phyloP scores from a whole-genome alignment of 2,113 vertebrate species.

The Gymnorhina tibicen region DNA sequence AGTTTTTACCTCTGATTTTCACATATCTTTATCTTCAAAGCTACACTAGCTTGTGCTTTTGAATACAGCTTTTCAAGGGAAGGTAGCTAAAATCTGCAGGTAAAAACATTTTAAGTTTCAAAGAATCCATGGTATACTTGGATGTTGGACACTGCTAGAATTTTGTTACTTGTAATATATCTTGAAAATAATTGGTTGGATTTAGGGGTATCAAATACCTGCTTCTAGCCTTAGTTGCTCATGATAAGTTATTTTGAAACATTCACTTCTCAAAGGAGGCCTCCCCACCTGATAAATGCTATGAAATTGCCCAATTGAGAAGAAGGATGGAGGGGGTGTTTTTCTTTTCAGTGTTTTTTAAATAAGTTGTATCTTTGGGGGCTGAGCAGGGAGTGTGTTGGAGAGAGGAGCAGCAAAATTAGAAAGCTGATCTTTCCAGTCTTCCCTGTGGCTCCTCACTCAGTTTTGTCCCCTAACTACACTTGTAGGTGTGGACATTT shows the following conservation, averaged over 20 bases:
- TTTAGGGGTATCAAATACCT: not conserved
- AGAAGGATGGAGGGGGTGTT: not conserved
- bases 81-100: not conserved
- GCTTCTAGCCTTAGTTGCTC: not conserved
- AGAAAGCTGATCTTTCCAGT: not conserved
- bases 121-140: not conserved
- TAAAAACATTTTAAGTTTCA: not conserved
- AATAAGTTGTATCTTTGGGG: not conserved
- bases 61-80: not conserved
- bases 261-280: not conserved
- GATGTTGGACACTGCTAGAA: not conserved
- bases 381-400: not conserved
- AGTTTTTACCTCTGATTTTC: not conserved
- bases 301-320: not conserved
- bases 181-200: not conserved
- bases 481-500: not conserved
- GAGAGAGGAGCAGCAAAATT: not conserved
- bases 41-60: not conserved
- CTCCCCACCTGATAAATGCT: not conserved
- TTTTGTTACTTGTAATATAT: not conserved
- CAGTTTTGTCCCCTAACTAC: not conserved
- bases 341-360: not conserved
- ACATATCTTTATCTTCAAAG: not conserved
- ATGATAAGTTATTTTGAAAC: not conserved
- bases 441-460: not conserved